Percentiles rank a stretch among this genome's conserved stretches.
These are phyloP conservation scores for Talpa occidentalis DNA, from an alignment of 2,113 vertebrate species.

Conservation along the genomic window DNA sequence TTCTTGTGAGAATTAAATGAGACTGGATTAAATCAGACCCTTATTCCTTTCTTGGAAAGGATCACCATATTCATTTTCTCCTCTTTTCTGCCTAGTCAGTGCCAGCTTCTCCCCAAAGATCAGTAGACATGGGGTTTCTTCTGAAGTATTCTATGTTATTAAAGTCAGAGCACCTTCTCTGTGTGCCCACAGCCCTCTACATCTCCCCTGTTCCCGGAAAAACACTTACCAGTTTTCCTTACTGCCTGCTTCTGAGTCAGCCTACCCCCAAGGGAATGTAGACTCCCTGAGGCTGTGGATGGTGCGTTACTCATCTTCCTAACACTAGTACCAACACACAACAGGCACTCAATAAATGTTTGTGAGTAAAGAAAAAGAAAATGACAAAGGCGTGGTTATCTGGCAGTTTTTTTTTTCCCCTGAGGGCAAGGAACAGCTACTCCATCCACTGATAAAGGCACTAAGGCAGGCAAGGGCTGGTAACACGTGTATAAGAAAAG, in stretches of 20 bases:
- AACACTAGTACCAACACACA: background rate
- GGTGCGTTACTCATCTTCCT: background rate
- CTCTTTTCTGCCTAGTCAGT: background rate
- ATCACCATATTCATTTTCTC: background rate
- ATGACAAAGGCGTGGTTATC: background rate
- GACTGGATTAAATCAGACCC: background rate
- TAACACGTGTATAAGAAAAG: background rate
- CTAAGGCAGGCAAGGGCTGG: background rate
- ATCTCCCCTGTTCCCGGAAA: background rate
- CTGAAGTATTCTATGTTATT: background rate
- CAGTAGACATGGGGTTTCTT: background rate
- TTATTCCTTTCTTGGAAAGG: background rate
- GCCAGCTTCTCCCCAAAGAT: background rate
- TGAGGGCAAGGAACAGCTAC: background rate
- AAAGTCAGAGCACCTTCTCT: background rate
- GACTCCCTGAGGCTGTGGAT: background rate
- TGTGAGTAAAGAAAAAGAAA: background rate
- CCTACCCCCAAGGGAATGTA: background rate
- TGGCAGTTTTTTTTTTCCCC: background rate
- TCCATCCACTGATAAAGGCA: slow-evolving; percentile 57
- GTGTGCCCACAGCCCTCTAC: background rate
- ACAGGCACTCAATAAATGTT: background rate
- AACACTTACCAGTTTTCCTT: slow-evolving; percentile 6
- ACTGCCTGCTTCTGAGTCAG: background rate
- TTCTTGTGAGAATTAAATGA: background rate